Evolutionary conservation across 2,797 vertebrate genomes (phyloP).

Genomic region (Hydrophis major): DNA sequence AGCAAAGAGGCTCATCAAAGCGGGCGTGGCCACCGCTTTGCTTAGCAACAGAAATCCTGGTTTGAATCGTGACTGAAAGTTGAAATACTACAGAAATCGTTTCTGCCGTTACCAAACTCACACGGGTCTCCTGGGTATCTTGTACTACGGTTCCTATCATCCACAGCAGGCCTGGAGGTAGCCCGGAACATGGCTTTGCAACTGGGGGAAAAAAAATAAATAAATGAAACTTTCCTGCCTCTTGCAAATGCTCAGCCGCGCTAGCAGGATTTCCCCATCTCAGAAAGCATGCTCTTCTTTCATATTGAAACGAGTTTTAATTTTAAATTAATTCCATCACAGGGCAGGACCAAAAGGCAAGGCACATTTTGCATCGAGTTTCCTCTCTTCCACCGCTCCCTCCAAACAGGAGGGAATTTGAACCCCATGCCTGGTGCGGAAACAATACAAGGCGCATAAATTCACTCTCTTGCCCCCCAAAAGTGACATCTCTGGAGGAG

Average conservation of each 20-base stretch:
- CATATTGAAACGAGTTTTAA: background rate
- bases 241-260: background rate
- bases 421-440: background rate
- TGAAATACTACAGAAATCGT: background rate
- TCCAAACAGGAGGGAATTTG: background rate
- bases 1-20: no score
- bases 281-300: background rate
- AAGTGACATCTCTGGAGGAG: background rate
- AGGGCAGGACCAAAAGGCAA: no score
- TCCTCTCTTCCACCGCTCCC: background rate
- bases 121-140: background rate
- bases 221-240: background rate
- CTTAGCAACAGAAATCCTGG: no score
- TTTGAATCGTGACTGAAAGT: no score
- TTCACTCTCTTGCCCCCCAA: background rate
- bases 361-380: rapidly evolving
- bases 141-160: background rate
- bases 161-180: background rate
- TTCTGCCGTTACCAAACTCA: background rate
- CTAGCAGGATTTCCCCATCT: background rate
- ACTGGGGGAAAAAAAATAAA: no score
- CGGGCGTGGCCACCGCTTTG: no score
- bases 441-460: background rate
- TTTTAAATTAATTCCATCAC: constrained; percentile 1
- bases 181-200: background rate